phyloP scores from a whole-genome alignment of 2,113 vertebrate genomes.

The Prionailurus bengalensis region DNA sequence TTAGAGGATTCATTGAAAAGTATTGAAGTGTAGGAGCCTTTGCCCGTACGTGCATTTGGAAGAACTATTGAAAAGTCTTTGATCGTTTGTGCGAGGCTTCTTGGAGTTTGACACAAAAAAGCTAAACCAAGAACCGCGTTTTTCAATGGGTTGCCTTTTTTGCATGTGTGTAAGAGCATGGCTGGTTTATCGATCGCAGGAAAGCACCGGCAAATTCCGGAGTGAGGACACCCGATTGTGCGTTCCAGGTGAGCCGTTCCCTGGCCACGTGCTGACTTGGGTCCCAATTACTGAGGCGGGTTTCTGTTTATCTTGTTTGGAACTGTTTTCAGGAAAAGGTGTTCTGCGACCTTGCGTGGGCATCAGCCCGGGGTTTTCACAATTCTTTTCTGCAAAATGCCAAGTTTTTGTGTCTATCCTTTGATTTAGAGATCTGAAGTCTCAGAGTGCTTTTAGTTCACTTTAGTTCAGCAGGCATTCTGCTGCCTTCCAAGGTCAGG shows the following conservation, averaged over 20 bases:
- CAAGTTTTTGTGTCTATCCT: not conserved
- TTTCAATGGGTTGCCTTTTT: constrained; percentile 59
- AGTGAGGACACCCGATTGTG: fast-evolving
- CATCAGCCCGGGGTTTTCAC: not conserved
- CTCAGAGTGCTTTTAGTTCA: not conserved
- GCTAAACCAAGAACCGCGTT: constrained; percentile 59
- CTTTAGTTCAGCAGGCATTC: not conserved
- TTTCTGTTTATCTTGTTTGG: not conserved
- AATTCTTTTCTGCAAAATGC: not conserved
- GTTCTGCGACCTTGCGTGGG: not conserved
- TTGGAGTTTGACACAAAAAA: constrained; percentile 77
- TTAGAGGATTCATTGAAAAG: constrained; percentile 86
- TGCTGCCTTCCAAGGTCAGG: not conserved
- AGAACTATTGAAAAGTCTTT: constrained; percentile 80
- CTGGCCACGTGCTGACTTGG: not conserved
- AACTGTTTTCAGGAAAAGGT: not conserved
- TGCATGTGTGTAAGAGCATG: not conserved
- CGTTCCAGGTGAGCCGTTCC: not conserved
- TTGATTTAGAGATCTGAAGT: not conserved
- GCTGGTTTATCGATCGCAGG: not conserved
- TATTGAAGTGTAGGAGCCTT: constrained; percentile 77
- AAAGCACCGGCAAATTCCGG: fast-evolving
- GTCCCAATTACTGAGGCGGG: not conserved
- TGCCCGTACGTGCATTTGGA: constrained; percentile 80
- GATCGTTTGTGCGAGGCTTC: constrained; percentile 84